These are phyloP conservation scores for Daboia siamensis DNA, from an alignment of 2,113 vertebrate genomes.

Conservation along the genomic window DNA sequence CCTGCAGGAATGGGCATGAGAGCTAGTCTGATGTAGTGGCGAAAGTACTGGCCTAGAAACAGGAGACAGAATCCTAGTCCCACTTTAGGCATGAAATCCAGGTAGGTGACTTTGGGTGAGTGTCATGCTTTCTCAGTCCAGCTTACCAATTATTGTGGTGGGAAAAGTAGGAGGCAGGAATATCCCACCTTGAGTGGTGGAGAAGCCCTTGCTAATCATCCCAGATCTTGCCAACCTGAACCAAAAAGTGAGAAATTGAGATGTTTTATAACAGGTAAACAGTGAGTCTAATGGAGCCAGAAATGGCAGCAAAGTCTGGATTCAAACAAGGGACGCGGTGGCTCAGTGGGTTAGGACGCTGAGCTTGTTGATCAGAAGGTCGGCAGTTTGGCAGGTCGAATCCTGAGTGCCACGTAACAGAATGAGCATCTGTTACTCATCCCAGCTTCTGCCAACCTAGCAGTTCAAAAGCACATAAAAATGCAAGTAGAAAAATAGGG, in stretches of 20 bases:
- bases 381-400: no score
- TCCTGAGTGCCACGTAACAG: no score
- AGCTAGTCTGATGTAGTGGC: no score
- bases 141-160: neutral
- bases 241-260: neutral
- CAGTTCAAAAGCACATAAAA: no score
- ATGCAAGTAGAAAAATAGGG: no score
- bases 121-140: neutral
- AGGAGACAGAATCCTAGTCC: neutral
- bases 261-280: neutral
- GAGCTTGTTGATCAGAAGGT: no score
- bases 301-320: neutral
- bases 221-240: neutral
- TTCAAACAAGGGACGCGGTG: neutral
- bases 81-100: neutral
- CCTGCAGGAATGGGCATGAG: neutral
- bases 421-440: no score
- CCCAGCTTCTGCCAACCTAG: no score
- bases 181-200: neutral
- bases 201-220: neutral
- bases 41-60: no score
- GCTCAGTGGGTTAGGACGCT: no score
- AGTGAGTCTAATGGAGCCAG: neutral
- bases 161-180: neutral
- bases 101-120: neutral